Percentiles rank a stretch among this genome's conserved stretches.
Evolutionary conservation across 1,140 invertebrate genomes (phyloP).

Genomic region (Drosophila kanapiae): DNA sequence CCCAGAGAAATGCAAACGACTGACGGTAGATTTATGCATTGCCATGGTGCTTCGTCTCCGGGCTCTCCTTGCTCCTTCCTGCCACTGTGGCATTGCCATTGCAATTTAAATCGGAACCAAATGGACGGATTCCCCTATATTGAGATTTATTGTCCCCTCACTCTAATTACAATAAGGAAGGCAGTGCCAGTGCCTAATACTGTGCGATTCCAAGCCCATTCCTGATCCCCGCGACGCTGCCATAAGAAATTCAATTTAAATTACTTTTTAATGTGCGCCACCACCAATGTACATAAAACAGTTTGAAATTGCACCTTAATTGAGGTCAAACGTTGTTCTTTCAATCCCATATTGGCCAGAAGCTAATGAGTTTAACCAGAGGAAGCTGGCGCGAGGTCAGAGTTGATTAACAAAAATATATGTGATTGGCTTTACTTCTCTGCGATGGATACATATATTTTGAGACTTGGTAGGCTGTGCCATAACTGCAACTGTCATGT

Average conservation of each 20-base stretch:
- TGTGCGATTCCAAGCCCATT: slow-evolving; percentile 21
- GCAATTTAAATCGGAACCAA: slow-evolving; percentile 48
- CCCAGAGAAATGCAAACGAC: slow-evolving; percentile 6
- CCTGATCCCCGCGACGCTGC: slow-evolving; percentile 32
- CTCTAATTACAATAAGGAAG: slow-evolving; percentile 77
- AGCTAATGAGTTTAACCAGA: slow-evolving; percentile 4
- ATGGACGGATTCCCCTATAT: slow-evolving; percentile 46
- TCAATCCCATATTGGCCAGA: slow-evolving; percentile 1
- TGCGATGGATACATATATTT: too few species aligned
- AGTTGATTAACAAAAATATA: not conserved
- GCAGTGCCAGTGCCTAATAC: slow-evolving; percentile 11
- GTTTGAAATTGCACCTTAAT: slow-evolving; percentile 60
- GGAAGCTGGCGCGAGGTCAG: not conserved
- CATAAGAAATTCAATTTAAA: slow-evolving; percentile 77
- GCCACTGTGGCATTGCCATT: slow-evolving; percentile 1
- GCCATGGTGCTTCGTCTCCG: slow-evolving; percentile 20
- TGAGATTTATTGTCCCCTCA: slow-evolving; percentile 70
- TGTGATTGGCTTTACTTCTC: not conserved
- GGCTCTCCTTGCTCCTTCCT: not conserved
- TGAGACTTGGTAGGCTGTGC: not conserved
- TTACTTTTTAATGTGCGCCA: slow-evolving; percentile 69
- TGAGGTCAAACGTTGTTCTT: slow-evolving; percentile 39
- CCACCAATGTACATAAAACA: slow-evolving; percentile 38
- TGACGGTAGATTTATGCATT: slow-evolving; percentile 49
- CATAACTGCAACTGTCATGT: too few species aligned